phyloP scores from a whole-genome alignment of 1,140 invertebrate genomes.

The Halesus radiatus region DNA sequence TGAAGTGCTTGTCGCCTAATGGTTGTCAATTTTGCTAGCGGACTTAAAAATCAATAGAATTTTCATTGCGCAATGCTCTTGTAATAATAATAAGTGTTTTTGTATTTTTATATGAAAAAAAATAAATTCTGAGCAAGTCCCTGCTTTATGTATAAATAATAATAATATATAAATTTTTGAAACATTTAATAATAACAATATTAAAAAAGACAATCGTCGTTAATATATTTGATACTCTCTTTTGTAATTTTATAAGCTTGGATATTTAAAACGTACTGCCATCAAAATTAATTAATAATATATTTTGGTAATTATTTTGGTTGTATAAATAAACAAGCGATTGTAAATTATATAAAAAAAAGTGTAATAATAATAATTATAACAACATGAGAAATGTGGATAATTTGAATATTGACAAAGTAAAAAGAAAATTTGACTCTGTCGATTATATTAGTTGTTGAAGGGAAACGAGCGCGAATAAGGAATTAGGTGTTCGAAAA shows the following conservation, averaged over 20 bases:
- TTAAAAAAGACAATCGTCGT: constrained; percentile 1
- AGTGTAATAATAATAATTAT: no score
- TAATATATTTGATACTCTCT: neutral
- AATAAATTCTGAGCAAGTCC: neutral
- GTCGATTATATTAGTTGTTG: no score
- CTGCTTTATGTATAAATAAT: neutral
- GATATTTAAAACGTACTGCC: constrained; percentile 14
- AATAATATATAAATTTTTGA: neutral
- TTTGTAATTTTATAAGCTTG: constrained; percentile 1
- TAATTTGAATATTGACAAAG: no score
- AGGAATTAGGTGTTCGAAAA: neutral
- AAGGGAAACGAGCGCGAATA: no score
- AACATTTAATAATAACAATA: constrained; percentile 3
- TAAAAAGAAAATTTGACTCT: no score
- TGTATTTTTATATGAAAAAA: constrained; percentile 19
- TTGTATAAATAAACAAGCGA: neutral
- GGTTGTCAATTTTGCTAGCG: no score
- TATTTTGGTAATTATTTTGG: neutral
- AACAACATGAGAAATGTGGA: no score
- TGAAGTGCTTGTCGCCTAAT: no score
- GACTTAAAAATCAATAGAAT: no score
- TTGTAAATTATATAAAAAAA: constrained; percentile 23
- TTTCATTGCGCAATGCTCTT: no score
- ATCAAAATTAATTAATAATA: constrained; percentile 17
- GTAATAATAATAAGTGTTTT: neutral